These are phyloP conservation scores for Acanthococcus lagerstroemiae DNA, from an alignment of 2,888 invertebrate genomes.

Conservation along the genomic window DNA sequence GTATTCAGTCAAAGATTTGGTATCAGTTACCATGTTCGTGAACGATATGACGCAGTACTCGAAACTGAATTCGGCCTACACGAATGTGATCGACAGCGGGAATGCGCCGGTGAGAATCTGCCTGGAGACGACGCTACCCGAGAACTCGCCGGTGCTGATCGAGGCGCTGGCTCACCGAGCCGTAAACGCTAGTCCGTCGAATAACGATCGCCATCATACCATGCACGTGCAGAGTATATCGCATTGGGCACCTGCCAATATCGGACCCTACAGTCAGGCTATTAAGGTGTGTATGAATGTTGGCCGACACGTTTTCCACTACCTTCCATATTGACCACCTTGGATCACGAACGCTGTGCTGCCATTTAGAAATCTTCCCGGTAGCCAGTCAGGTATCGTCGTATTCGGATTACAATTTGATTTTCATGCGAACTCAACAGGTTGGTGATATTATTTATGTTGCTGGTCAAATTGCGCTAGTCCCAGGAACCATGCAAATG, in stretches of 20 bases:
- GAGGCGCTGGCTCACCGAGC: conserved; percentile 59
- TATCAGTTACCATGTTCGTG: conserved; percentile 74
- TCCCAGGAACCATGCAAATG: conserved; percentile 68
- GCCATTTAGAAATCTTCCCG: neutral
- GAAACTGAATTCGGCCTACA: conserved; percentile 66
- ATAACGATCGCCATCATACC: conserved; percentile 52
- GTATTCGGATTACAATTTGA: conserved; percentile 7
- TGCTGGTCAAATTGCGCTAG: conserved; percentile 84
- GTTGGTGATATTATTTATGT: conserved; percentile 73
- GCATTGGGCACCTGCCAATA: conserved; percentile 97
- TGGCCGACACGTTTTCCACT: no score
- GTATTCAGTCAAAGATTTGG: conserved; percentile 55
- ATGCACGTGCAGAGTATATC: conserved; percentile 94
- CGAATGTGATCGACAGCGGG: conserved; percentile 57
- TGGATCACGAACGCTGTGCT: neutral
- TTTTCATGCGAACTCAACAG: conserved; percentile 44
- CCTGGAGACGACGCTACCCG: conserved; percentile 65
- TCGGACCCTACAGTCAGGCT: conserved; percentile 92
- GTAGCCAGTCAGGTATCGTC: neutral
- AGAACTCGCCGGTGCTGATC: conserved; percentile 60
- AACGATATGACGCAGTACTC: conserved; percentile 70
- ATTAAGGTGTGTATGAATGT: conserved; percentile 57
- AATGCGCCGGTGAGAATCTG: conserved; percentile 82
- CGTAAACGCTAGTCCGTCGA: conserved; percentile 37
- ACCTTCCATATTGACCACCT: neutral